These are phyloP conservation scores for Megaceryle alcyon DNA, from an alignment of 2,797 vertebrate genomes.

Conservation along the genomic window DNA sequence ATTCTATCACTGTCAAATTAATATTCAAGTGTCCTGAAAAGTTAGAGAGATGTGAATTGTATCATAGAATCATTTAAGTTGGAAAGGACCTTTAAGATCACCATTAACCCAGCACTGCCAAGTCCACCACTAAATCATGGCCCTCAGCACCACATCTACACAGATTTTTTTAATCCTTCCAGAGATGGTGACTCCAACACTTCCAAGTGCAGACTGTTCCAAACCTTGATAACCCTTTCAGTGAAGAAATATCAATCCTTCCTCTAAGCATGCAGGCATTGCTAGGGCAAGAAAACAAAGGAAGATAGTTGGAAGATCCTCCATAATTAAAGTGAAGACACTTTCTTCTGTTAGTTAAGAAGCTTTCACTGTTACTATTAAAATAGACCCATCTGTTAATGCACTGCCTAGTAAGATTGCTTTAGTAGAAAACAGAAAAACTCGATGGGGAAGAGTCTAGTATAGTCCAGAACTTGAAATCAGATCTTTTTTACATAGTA, in stretches of 20 bases:
- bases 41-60: neutral
- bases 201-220: neutral
- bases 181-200: neutral
- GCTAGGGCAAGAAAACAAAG: neutral
- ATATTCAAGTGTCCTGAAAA: neutral
- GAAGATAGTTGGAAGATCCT: neutral
- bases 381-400: neutral
- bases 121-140: neutral
- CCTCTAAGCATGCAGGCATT: neutral
- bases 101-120: neutral
- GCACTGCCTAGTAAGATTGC: neutral
- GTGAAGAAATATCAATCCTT: neutral
- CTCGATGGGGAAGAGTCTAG: neutral
- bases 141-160: neutral
- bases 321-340: neutral
- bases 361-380: neutral
- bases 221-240: neutral
- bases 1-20: neutral
- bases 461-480: neutral
- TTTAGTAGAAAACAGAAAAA: neutral
- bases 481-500: neutral
- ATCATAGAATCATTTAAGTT: neutral
- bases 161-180: neutral
- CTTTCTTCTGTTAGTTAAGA: neutral
- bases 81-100: neutral